Evolutionary conservation across 2,888 invertebrate genomes (phyloP).

Genomic region (Liodrosophila aerea): DNA sequence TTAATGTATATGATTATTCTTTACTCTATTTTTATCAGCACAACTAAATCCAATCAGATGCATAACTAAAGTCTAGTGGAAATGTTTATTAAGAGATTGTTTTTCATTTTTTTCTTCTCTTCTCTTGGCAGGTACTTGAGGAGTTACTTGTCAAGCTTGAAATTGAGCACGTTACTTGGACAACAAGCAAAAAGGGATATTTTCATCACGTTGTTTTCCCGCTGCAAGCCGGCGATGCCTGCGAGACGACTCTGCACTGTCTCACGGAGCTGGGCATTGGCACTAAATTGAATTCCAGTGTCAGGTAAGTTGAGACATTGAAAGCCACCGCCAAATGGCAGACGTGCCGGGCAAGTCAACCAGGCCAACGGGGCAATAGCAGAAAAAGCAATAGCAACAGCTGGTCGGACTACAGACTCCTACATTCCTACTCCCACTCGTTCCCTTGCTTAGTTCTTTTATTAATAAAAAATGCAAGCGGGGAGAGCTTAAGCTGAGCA

Average conservation of each 20-base stretch:
- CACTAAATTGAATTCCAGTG: conserved; percentile 87
- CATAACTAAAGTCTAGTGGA: conserved; percentile 22
- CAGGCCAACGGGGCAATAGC: conserved; percentile 6
- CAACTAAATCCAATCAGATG: conserved; percentile 46
- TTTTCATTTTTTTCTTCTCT: neutral
- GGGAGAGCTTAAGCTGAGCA: conserved; percentile 17
- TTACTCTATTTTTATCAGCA: too few species aligned
- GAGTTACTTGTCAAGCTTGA: conserved; percentile 86
- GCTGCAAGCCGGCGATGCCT: conserved; percentile 87
- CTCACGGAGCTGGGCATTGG: conserved; percentile 89
- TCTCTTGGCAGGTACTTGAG: conserved; percentile 85
- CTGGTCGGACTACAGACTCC: conserved; percentile 40
- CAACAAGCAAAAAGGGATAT: conserved; percentile 86
- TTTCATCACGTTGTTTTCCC: conserved; percentile 89
- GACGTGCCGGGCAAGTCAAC: conserved; percentile 1
- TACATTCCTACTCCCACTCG: too few species aligned
- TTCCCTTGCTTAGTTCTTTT: conserved; percentile 10
- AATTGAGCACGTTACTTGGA: conserved; percentile 88
- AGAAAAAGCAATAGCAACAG: conserved; percentile 52
- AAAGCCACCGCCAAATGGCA: conserved; percentile 30
- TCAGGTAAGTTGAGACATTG: conserved; percentile 84
- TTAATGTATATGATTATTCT: neutral
- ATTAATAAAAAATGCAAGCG: conserved; percentile 45
- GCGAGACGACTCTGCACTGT: conserved; percentile 89
- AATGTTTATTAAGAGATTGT: neutral